These are phyloP conservation scores for Platysteira castanea DNA, from an alignment of 2,113 vertebrate species.

Conservation along the genomic window DNA sequence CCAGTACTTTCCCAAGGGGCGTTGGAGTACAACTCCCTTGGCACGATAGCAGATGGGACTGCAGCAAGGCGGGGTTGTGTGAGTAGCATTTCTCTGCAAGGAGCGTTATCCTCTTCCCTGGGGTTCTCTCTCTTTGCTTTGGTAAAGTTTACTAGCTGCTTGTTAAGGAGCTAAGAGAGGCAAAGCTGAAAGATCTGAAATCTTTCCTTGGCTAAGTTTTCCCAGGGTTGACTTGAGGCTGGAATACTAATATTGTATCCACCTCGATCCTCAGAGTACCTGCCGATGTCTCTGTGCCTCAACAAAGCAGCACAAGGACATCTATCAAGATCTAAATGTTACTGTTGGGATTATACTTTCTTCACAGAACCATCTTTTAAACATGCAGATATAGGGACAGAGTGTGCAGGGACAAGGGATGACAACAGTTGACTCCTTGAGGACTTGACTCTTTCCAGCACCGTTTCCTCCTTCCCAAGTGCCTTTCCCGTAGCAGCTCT, in stretches of 20 bases:
- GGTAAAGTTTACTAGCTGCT: constrained; percentile 56
- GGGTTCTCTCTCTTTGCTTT: constrained; percentile 29
- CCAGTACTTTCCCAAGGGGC: neutral
- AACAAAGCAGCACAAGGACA: constrained; percentile 43
- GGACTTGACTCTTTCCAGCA: constrained; percentile 5
- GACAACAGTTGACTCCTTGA: constrained; percentile 14
- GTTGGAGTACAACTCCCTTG: neutral
- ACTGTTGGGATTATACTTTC: constrained; percentile 30
- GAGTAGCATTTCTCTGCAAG: constrained; percentile 5
- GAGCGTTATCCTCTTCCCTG: neutral
- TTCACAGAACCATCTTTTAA: constrained; percentile 23
- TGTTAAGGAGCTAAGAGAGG: constrained; percentile 29
- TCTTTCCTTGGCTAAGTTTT: constrained; percentile 25
- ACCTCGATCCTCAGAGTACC: neutral
- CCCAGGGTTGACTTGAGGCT: constrained; percentile 38
- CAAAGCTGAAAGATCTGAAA: constrained; percentile 43
- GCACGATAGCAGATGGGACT: neutral
- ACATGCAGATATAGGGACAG: neutral
- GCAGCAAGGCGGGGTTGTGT: neutral
- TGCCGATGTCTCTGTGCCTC: neutral
- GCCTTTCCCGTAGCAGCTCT: neutral
- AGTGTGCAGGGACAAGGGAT: neutral
- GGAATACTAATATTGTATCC: constrained; percentile 36
- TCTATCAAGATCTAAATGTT: constrained; percentile 40
- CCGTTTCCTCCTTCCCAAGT: neutral